Percentiles rank a stretch among this genome's conserved stretches.
Evolutionary conservation across 2,113 vertebrate species (phyloP).

Genomic region (Alexandromys fortis): DNA sequence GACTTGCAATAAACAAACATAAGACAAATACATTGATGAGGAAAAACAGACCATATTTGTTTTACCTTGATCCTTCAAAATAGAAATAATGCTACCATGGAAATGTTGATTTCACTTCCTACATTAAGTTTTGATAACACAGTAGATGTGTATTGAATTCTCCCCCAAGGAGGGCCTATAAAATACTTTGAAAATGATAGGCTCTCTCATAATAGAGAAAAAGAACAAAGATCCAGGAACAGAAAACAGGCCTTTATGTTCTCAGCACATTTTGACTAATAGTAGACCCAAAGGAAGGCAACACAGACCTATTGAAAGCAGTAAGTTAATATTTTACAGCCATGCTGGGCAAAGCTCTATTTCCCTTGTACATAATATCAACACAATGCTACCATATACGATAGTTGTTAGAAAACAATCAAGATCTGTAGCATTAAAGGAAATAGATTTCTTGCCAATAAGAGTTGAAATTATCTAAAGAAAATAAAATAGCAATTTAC

Average conservation of each 20-base stretch:
- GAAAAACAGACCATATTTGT: neutral
- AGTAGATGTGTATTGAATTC: neutral
- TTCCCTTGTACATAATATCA: conserved; percentile 9
- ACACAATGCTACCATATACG: conserved; percentile 25
- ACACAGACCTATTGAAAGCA: conserved; percentile 29
- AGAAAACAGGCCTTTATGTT: conserved; percentile 45
- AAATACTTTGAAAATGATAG: conserved; percentile 61
- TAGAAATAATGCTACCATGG: neutral
- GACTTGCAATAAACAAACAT: neutral
- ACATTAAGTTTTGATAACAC: conserved; percentile 26
- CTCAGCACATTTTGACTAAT: conserved; percentile 55
- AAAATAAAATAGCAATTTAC: conserved; percentile 68
- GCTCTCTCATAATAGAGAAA: conserved; percentile 31
- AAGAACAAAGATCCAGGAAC: conserved; percentile 15
- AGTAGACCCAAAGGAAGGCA: conserved; percentile 65
- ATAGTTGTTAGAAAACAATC: conserved; percentile 48
- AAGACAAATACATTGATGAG: neutral
- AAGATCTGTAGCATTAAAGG: conserved; percentile 37
- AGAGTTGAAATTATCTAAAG: conserved; percentile 45
- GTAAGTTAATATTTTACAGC: conserved; percentile 57
- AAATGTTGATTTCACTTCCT: neutral
- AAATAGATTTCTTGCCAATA: conserved; percentile 49
- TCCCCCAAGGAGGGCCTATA: neutral
- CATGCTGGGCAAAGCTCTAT: conserved; percentile 47
- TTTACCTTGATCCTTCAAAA: neutral